These are phyloP conservation scores for Ichneumon xanthorius DNA, from an alignment of 2,888 invertebrate species.

Conservation along the genomic window DNA sequence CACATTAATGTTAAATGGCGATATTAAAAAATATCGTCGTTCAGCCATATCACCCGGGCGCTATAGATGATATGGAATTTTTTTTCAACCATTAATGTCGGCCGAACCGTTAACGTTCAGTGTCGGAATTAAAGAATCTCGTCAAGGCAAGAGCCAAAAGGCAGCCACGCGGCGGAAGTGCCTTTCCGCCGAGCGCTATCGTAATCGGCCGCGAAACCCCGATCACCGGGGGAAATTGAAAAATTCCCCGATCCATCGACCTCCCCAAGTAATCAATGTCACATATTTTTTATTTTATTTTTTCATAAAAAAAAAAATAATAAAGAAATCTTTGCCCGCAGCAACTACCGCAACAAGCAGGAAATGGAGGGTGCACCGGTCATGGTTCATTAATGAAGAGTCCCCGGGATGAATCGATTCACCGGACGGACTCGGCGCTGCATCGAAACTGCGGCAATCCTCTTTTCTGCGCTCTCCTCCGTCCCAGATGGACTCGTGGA, in stretches of 20 bases:
- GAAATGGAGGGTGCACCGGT: neutral
- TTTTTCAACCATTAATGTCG: too few species aligned
- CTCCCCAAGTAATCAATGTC: neutral
- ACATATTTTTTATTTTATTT: neutral
- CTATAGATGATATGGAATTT: too few species aligned
- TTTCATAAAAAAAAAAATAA: neutral
- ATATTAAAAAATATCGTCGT: too few species aligned
- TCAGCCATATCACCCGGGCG: too few species aligned
- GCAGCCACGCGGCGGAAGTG: too few species aligned
- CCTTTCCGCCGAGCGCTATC: too few species aligned
- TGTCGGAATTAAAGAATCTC: too few species aligned
- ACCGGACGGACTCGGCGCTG: neutral
- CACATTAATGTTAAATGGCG: too few species aligned
- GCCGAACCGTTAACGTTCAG: too few species aligned
- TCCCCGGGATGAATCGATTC: neutral
- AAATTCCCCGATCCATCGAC: neutral
- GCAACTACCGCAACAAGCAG: conserved; percentile 52
- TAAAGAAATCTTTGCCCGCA: conserved; percentile 10
- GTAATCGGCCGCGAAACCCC: too few species aligned
- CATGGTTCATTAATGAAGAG: conserved; percentile 19
- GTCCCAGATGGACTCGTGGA: neutral
- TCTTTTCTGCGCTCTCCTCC: neutral
- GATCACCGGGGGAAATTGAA: neutral
- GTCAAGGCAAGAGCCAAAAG: neutral
- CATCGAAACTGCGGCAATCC: neutral